Conservation (phyloP, 2,888 invertebrate genomes). For the Theretra japonica region DNA sequence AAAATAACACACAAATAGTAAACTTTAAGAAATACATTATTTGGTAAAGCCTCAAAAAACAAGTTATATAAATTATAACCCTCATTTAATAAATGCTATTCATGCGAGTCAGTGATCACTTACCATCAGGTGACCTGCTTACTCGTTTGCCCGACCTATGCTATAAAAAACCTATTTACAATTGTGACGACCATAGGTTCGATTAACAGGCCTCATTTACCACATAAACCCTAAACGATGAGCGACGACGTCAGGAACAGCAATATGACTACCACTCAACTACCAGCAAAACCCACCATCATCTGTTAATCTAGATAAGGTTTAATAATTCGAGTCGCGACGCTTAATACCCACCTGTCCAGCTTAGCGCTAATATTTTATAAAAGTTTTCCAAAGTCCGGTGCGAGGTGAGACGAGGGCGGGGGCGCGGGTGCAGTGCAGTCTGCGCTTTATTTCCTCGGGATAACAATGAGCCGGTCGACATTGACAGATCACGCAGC, state of each 20-base stretch:
- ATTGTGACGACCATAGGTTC: too few relatives aligned
- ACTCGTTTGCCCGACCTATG: too few relatives aligned
- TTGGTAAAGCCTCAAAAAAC: too few relatives aligned
- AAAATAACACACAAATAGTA: too few relatives aligned
- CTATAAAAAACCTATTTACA: too few relatives aligned
- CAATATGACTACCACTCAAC: not conserved
- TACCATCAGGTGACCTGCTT: too few relatives aligned
- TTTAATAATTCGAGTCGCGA: conserved; percentile 3
- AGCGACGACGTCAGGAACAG: not conserved
- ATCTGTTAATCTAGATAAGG: conserved; percentile 5
- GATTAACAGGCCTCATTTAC: too few relatives aligned
- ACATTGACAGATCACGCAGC: conserved; percentile 70
- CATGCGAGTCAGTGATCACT: too few relatives aligned
- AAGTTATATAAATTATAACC: too few relatives aligned
- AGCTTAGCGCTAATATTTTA: conserved; percentile 58
- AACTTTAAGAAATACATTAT: too few relatives aligned
- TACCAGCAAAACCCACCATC: not conserved
- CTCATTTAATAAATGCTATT: too few relatives aligned
- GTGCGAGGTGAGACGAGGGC: conserved; percentile 35
- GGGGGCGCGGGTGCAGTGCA: conserved; percentile 38
- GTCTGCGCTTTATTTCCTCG: conserved; percentile 66
- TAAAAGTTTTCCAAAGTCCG: conserved; percentile 62
- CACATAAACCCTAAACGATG: not conserved
- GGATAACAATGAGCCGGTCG: conserved; percentile 69
- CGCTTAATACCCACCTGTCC: conserved; percentile 16